Evolutionary conservation across 1,140 invertebrate genomes (phyloP).

Genomic region (Holotrichia oblita): DNA sequence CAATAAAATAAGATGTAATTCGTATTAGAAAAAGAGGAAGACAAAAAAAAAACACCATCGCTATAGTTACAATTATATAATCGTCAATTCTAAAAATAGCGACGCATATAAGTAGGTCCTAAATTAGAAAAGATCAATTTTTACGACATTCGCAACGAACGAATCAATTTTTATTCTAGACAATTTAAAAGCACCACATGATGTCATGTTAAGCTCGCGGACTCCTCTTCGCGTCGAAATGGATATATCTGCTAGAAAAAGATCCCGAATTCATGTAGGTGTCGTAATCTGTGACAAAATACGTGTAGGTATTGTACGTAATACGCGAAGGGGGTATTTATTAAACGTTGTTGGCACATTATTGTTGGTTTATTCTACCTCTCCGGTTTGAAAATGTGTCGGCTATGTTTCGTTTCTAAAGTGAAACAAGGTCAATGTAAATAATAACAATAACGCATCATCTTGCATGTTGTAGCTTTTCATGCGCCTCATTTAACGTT

Average conservation of each 20-base stretch:
- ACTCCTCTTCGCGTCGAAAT: neutral
- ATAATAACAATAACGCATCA: no score
- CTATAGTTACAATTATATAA: neutral
- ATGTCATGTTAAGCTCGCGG: neutral
- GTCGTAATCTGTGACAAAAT: neutral
- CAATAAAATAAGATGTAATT: no score
- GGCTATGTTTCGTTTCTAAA: neutral
- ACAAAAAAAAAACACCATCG: neutral
- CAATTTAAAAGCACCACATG: neutral
- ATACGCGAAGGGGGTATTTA: no score
- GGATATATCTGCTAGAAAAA: neutral
- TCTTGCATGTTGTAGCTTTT: neutral
- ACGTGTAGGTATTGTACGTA: neutral
- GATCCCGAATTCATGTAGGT: neutral
- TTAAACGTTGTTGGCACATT: no score
- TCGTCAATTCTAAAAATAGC: conserved; percentile 3
- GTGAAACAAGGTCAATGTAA: neutral
- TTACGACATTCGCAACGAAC: neutral
- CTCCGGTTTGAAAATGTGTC: conserved; percentile 10
- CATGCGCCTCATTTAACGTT: neutral
- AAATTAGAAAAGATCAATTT: neutral
- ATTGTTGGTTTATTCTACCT: no score
- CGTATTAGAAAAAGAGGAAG: neutral
- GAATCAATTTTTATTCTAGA: neutral
- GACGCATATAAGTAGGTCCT: neutral